Conservation (phyloP, 2,797 vertebrate genomes). For the Borostomias antarcticus region DNA sequence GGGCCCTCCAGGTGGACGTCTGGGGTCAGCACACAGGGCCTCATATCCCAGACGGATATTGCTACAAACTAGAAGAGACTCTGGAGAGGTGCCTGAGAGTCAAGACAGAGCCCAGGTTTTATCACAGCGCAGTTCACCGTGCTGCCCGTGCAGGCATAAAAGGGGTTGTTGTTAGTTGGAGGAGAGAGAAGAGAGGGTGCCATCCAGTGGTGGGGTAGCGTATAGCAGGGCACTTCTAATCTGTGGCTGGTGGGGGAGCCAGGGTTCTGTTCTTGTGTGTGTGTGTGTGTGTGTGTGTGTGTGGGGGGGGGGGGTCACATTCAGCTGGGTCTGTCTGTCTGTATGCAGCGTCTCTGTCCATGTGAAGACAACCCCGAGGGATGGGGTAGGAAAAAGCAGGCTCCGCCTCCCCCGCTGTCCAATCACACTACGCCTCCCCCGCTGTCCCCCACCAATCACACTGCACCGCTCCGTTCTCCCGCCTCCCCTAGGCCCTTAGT, state of each 20-base stretch:
- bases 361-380: background rate
- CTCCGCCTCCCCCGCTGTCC: background rate
- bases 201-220: constrained; percentile 1
- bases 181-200: background rate
- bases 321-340: constrained; percentile 4
- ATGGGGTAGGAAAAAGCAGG: background rate
- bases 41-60: constrained; percentile 23
- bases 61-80: constrained; percentile 14
- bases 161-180: too few species aligned
- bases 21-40: constrained; percentile 6
- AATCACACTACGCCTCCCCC: background rate
- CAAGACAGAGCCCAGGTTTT: too few species aligned
- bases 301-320: constrained; percentile 2
- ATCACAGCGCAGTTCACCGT: too few species aligned
- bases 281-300: background rate
- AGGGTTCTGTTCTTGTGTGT: background rate
- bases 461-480: background rate
- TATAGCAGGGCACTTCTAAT: constrained; percentile 27
- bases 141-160: too few species aligned
- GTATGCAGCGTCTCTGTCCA: constrained; percentile 5
- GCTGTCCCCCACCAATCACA: background rate
- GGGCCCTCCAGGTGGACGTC: background rate
- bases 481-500: constrained; percentile 1
- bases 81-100: too few species aligned
- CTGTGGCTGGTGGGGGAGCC: constrained; percentile 22